Conservation (phyloP, 2,797 vertebrate genomes). For the Thamnophis elegans region DNA sequence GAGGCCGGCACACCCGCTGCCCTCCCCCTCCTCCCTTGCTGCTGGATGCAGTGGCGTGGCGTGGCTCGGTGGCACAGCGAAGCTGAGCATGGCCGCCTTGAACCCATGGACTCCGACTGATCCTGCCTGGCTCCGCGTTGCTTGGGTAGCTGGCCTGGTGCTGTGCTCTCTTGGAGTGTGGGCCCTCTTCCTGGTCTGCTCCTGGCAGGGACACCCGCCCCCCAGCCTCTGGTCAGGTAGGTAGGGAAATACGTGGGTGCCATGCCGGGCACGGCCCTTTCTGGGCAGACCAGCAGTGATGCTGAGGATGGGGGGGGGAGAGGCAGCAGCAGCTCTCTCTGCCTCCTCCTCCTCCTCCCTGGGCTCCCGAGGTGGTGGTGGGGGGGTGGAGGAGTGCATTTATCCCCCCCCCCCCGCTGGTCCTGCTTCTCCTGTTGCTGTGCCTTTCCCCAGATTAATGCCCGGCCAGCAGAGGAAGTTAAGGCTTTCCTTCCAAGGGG, state of each 20-base stretch:
- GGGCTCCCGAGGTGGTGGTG: not conserved
- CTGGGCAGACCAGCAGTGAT: not conserved
- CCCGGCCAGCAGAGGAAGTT: not conserved
- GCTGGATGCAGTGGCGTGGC: slow-evolving; percentile 46
- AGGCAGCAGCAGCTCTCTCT: not conserved
- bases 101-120: not conserved
- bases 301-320: too few species aligned
- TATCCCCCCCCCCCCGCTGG: not conserved
- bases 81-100: slow-evolving; percentile 14
- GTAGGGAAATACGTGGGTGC: not conserved
- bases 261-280: not conserved
- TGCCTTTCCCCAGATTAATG: not conserved
- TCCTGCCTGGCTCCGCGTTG: slow-evolving; percentile 2
- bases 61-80: slow-evolving; percentile 8
- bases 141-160: not conserved
- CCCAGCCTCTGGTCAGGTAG: slow-evolving; percentile 16
- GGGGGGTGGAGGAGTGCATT: not conserved
- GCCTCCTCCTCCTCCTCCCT: too few species aligned
- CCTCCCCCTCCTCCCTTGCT: not conserved
- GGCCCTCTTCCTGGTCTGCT: slow-evolving; percentile 21
- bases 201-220: not conserved
- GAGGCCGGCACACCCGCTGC: not conserved
- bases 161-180: slow-evolving; percentile 15
- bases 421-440: not conserved
- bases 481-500: not conserved